Conservation (phyloP, 2,888 invertebrate genomes). For the Polydrusus cervinus region DNA sequence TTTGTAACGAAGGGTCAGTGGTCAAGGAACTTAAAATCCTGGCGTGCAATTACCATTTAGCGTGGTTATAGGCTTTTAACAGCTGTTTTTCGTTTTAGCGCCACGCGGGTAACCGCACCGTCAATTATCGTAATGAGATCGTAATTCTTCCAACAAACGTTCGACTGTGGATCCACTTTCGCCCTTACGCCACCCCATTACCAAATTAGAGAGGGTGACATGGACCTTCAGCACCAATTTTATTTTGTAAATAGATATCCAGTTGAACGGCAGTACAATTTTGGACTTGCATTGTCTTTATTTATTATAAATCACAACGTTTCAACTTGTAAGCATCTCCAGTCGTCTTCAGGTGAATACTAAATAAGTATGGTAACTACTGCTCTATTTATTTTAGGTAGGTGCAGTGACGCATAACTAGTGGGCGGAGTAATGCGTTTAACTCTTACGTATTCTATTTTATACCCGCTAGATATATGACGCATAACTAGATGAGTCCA, state of each 20-base stretch:
- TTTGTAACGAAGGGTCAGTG: constrained; percentile 18
- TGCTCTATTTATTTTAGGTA: too few species aligned
- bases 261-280: too few species aligned
- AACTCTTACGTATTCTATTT: too few species aligned
- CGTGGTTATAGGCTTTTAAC: constrained; percentile 48
- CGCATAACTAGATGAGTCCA: too few species aligned
- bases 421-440: too few species aligned
- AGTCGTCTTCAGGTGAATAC: too few species aligned
- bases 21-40: constrained; percentile 35
- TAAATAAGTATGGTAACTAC: too few species aligned
- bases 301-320: too few species aligned
- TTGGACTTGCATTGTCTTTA: too few species aligned
- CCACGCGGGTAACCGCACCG: constrained; percentile 45
- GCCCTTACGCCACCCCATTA: constrained; percentile 43
- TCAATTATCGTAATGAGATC: constrained; percentile 55
- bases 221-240: constrained; percentile 38
- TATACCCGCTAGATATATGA: too few species aligned
- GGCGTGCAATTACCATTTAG: constrained; percentile 34
- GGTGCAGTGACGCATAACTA: too few species aligned
- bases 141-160: constrained; percentile 49
- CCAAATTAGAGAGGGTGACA: constrained; percentile 42
- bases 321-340: too few species aligned
- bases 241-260: neutral
- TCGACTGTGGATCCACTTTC: constrained; percentile 35
- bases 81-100: constrained; percentile 48